A percentile compares a stretch with the other conserved stretches of the same genome.
These are phyloP conservation scores for Acanthopleura granulata DNA, from an alignment of 2,888 invertebrate genomes.

Conservation along the genomic window DNA sequence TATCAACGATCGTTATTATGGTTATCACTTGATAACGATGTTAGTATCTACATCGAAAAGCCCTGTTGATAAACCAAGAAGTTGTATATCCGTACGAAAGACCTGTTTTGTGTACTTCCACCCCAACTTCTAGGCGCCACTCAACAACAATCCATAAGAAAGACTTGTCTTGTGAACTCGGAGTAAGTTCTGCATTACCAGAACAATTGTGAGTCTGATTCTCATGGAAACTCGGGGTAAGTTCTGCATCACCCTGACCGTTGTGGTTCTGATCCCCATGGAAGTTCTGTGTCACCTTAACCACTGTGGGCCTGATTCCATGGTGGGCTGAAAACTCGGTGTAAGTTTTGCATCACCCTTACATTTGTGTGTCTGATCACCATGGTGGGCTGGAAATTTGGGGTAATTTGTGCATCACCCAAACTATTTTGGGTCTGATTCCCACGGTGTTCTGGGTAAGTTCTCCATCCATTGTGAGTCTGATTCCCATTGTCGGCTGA, in stretches of 20 bases:
- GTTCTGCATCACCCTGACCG: constrained; percentile 37
- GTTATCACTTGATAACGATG: too few species aligned
- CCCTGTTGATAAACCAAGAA: too few species aligned
- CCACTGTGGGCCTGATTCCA: constrained; percentile 62
- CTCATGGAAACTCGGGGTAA: constrained; percentile 37
- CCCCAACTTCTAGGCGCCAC: too few species aligned
- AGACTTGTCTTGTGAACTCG: constrained; percentile 65
- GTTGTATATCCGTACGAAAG: too few species aligned
- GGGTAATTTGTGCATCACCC: constrained; percentile 58
- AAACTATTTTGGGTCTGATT: constrained; percentile 59
- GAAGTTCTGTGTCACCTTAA: constrained; percentile 48
- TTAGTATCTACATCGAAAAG: too few species aligned
- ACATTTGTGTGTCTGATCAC: constrained; percentile 62
- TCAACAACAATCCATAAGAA: too few species aligned
- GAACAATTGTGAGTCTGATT: constrained; percentile 58
- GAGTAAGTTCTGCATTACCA: too few species aligned
- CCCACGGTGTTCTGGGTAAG: constrained; percentile 42
- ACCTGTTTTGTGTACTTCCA: too few species aligned
- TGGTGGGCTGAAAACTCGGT: too few species aligned
- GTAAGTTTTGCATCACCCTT: constrained; percentile 40
- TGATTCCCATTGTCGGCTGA: too few species aligned
- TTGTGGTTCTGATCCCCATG: constrained; percentile 64
- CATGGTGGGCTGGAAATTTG: constrained; percentile 63
- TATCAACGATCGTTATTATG: constrained; percentile 58
- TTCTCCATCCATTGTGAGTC: too few species aligned